phyloP scores from a whole-genome alignment of 2,888 invertebrate species.

The Frankliniella intonsa region DNA sequence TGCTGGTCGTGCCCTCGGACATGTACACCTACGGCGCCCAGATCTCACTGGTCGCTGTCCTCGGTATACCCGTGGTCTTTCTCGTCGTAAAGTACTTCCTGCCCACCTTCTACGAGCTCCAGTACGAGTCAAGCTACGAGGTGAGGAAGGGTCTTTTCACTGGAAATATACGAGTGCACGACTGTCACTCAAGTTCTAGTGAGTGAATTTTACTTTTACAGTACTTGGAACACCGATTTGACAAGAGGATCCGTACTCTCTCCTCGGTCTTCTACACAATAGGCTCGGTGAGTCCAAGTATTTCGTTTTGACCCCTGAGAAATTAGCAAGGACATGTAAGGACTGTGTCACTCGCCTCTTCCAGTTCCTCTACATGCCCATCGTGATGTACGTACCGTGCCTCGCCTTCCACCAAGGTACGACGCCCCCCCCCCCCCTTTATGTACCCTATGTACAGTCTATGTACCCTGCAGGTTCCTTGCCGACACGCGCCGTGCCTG shows the following conservation, averaged over 20 bases:
- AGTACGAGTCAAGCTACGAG: slow-evolving; percentile 71
- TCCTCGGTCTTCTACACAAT: slow-evolving; percentile 41
- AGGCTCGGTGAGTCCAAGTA: not conserved
- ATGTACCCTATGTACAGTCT: not conserved
- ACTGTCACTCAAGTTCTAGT: no score
- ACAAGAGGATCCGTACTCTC: slow-evolving; percentile 59
- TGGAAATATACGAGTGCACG: not conserved
- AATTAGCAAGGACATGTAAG: not conserved
- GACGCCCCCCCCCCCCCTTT: slow-evolving; percentile 27
- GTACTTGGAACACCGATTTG: slow-evolving; percentile 66
- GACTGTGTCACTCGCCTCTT: slow-evolving; percentile 33
- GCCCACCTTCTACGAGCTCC: slow-evolving; percentile 68
- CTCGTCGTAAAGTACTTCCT: slow-evolving; percentile 63
- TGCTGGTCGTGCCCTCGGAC: slow-evolving; percentile 68
- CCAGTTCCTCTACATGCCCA: slow-evolving; percentile 66
- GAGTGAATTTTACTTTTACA: no score
- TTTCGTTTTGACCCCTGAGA: not conserved
- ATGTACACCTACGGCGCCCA: slow-evolving; percentile 73
- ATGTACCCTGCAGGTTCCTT: not conserved
- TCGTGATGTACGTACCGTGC: slow-evolving; percentile 84
- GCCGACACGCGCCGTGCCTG: not conserved
- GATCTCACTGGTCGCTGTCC: slow-evolving; percentile 60
- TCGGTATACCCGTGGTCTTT: slow-evolving; percentile 61
- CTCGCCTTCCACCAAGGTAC: slow-evolving; percentile 77
- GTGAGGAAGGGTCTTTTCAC: slow-evolving; percentile 46